Conservation (phyloP, 2,113 vertebrate species). For the Gallinago media region DNA sequence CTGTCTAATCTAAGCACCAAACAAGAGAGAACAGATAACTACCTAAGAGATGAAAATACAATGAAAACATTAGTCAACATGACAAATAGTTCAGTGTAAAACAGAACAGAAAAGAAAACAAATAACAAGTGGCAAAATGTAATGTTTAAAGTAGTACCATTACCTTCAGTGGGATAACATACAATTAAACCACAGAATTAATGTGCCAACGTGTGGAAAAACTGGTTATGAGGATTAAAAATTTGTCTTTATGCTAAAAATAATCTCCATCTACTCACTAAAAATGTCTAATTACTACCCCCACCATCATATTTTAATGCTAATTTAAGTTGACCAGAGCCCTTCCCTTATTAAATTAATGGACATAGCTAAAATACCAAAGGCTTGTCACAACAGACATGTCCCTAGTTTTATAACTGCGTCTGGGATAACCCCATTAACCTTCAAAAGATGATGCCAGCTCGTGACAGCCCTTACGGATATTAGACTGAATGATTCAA, state of each 20-base stretch:
- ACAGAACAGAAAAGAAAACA: not conserved
- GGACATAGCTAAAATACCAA: not conserved
- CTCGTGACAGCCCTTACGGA: not conserved
- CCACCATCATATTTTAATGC: not conserved
- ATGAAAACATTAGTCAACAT: not conserved
- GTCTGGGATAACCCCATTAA: not conserved
- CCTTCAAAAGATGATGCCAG: not conserved
- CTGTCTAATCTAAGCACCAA: not conserved
- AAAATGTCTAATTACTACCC: not conserved
- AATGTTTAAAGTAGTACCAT: not conserved
- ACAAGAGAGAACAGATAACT: not conserved
- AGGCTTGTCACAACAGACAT: not conserved
- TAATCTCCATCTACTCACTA: not conserved
- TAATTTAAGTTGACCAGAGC: not conserved
- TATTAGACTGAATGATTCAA: not conserved
- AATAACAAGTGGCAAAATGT: not conserved
- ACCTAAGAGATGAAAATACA: not conserved
- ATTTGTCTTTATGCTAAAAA: not conserved
- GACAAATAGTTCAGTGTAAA: not conserved
- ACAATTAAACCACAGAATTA: not conserved
- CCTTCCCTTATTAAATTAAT: not conserved
- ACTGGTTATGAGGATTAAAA: not conserved
- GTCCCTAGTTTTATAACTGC: not conserved
- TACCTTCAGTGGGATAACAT: not conserved
- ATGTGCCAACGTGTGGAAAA: not conserved